Evolutionary conservation across 2,113 vertebrate species (phyloP).

Genomic region (Tupaia chinensis): DNA sequence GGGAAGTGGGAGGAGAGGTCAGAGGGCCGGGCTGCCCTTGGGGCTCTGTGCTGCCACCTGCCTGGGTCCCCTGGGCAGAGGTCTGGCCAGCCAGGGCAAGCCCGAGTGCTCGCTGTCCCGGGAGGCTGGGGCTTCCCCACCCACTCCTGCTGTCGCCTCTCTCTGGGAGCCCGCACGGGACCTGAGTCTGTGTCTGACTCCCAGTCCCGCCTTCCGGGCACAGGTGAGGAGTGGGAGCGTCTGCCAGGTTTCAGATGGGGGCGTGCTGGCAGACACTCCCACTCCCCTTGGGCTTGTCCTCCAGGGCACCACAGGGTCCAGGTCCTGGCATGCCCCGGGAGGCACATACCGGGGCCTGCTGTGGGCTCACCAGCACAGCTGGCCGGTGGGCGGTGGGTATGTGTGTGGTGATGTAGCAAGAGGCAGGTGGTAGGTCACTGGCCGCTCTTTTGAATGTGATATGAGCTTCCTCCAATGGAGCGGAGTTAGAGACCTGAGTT

Average conservation of each 20-base stretch:
- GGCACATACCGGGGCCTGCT: slow-evolving; percentile 69
- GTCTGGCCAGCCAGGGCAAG: background rate
- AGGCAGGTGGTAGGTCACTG: background rate
- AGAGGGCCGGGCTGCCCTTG: slow-evolving; percentile 67
- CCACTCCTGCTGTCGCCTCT: background rate
- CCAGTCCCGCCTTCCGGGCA: background rate
- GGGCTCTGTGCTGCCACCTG: slow-evolving; percentile 60
- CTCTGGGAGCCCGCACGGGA: background rate
- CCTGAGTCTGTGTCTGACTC: background rate
- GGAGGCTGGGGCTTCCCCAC: background rate
- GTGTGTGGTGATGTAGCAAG: slow-evolving; percentile 48
- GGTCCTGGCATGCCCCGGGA: slow-evolving; percentile 61
- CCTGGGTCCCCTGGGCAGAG: slow-evolving; percentile 33
- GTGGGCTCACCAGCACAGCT: background rate
- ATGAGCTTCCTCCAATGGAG: slow-evolving; percentile 32
- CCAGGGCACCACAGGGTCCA: slow-evolving; percentile 65
- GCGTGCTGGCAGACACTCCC: background rate
- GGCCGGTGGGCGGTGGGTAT: slow-evolving; percentile 8
- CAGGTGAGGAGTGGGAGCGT: slow-evolving; percentile 38
- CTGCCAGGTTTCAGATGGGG: background rate
- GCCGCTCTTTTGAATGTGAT: slow-evolving; percentile 1
- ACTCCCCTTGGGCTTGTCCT: slow-evolving; percentile 3
- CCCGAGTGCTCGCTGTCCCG: background rate
- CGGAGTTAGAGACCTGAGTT: slow-evolving; percentile 35
- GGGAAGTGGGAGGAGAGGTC: slow-evolving; percentile 74